Evolutionary conservation across 2,113 vertebrate species (phyloP), one percentile per base, ranked within the genome.

Genomic region (Tapirus terrestris): DNA sequence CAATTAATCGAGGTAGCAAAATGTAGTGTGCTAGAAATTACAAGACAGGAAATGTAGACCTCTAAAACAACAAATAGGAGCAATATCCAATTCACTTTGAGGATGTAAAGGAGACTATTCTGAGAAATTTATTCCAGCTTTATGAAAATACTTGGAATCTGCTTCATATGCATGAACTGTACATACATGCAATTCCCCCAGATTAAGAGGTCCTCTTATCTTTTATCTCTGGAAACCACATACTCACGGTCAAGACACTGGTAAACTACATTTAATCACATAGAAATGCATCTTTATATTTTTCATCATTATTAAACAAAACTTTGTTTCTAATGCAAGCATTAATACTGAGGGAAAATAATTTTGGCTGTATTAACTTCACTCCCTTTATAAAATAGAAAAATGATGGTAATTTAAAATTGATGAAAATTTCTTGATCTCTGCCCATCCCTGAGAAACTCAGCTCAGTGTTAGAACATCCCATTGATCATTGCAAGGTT

Each of bases 381-480:
- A 39, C 39, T 68, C 25, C 45, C 27, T 87, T 84, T 61, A 77
- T 36, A 88, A 94, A 81, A n/a, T 39, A 48, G 27, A 23, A 60
- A 43, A 89, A 63, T 12, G 72, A 72, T n/a, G 36, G 6, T 72
- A 25, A 92, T 39, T 93, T 70, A 82, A 39, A 91, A 60, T 73
- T 83, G 36, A 77, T 82, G 58, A 56, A 25, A 91, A 85, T 70
- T 56, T 91, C 72, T 23, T 86, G 45, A 72, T 77, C 53, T 72
- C 39, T 45, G 36, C 2, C 6, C 18, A 58, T 48, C 17, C 43
- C 39, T 77, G 17, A 43, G 18, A 92, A 73, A 63, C 9, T 81
- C 48, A 67, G 29, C 27, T 75, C 70, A 39, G 12, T 39, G 20
- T 36, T 39, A n/a, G 4, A 8, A 21, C 3, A 13, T 56, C 29